phyloP scores from a whole-genome alignment of 1,140 invertebrate genomes.

The Panagrolaimus sp. region DNA sequence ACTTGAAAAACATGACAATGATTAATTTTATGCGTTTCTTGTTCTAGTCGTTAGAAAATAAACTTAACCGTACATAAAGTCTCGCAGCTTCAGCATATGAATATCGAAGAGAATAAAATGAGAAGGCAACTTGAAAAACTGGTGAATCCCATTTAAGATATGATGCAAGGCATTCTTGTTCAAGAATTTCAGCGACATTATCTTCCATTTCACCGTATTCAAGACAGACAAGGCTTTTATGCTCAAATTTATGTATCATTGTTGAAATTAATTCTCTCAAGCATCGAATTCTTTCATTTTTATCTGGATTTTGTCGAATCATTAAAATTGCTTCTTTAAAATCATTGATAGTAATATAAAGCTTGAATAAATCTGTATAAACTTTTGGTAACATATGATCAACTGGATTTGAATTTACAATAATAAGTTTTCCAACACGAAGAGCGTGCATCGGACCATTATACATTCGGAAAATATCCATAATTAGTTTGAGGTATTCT shows the following conservation, averaged over 20 bases:
- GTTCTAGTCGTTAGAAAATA: too few species aligned
- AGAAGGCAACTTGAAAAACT: neutral
- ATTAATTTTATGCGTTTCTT: too few species aligned
- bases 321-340: neutral
- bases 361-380: conserved; percentile 5
- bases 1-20: too few species aligned
- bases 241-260: neutral
- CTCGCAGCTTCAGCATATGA: neutral
- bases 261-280: neutral
- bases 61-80: too few species aligned
- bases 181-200: neutral
- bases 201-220: neutral
- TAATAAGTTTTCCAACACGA: neutral
- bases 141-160: conserved; percentile 2
- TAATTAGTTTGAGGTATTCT: neutral
- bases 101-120: neutral
- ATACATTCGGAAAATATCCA: neutral
- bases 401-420: neutral
- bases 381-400: neutral
- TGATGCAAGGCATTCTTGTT: neutral
- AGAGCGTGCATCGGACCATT: neutral
- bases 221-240: neutral
- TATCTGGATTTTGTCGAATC: neutral
- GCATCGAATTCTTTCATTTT: neutral
- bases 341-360: neutral